phyloP scores from a whole-genome alignment of 2,888 invertebrate species.

The Cephus spinipes region DNA sequence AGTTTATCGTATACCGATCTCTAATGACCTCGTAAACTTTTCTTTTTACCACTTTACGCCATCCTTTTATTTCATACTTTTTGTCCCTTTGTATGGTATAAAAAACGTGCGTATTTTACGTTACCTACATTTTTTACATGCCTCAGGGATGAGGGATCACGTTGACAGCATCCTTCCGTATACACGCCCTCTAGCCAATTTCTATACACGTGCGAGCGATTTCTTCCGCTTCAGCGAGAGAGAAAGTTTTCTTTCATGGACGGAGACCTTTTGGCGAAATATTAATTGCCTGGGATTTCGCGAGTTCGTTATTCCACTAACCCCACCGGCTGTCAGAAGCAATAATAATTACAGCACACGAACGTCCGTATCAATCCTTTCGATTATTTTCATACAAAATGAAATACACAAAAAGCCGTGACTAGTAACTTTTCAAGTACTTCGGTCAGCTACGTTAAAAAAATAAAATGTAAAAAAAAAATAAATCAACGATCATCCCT shows the following conservation, averaged over 20 bases:
- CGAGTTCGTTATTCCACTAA: constrained; percentile 4
- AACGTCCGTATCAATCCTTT: background rate
- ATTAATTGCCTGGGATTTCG: constrained; percentile 2
- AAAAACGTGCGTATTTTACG: background rate
- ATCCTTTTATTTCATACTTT: background rate
- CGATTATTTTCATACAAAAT: background rate
- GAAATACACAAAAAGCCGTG: no score
- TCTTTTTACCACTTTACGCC: background rate
- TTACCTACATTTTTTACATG: background rate
- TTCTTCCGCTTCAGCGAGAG: background rate
- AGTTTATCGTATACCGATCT: background rate
- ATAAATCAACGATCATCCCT: no score
- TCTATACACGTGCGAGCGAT: background rate
- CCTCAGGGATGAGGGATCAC: background rate
- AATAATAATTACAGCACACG: background rate
- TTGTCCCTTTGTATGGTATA: background rate
- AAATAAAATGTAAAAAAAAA: background rate
- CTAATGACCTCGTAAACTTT: background rate
- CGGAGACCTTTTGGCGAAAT: background rate
- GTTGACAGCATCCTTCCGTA: background rate
- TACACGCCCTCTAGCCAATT: background rate
- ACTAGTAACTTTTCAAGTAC: no score
- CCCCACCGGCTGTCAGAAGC: background rate
- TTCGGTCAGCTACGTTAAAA: background rate
- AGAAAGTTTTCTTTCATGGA: background rate